These are phyloP conservation scores for Tridacna crocea DNA, from an alignment of 2,888 invertebrate genomes.

Conservation along the genomic window DNA sequence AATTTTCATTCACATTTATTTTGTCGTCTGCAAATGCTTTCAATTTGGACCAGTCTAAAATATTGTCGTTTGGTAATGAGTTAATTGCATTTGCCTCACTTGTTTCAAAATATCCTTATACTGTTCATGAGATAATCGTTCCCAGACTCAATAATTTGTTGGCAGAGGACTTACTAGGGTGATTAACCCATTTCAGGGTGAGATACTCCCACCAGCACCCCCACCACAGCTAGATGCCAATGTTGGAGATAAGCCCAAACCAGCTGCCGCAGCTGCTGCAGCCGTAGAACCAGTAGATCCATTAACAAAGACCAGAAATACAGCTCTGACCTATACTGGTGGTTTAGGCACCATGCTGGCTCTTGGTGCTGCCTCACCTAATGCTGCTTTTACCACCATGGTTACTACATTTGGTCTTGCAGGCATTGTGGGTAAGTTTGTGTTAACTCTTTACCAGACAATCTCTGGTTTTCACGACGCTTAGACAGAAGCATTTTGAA, in stretches of 20 bases:
- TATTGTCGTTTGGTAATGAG: too few species aligned
- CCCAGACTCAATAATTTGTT: too few species aligned
- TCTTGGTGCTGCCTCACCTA: conserved; percentile 91
- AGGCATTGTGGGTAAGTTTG: conserved; percentile 88
- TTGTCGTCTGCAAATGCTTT: too few species aligned
- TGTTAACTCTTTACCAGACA: background rate
- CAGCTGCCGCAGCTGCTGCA: conserved; percentile 68
- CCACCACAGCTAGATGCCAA: conserved; percentile 86
- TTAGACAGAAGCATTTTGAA: too few species aligned
- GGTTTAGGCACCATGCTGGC: conserved; percentile 85
- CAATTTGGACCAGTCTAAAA: too few species aligned
- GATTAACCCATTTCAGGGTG: conserved; percentile 85
- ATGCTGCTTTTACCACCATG: conserved; percentile 94
- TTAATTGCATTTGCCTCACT: too few species aligned
- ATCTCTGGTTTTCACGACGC: background rate
- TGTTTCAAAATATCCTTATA: too few species aligned
- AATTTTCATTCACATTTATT: too few species aligned
- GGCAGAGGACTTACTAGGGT: too few species aligned
- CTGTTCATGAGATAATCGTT: too few species aligned
- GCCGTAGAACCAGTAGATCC: conserved; percentile 86
- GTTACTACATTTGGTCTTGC: conserved; percentile 93
- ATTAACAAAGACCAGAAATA: conserved; percentile 87
- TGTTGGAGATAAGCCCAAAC: conserved; percentile 74
- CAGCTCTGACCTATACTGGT: conserved; percentile 79
- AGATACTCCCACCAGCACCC: conserved; percentile 87